phyloP scores from a whole-genome alignment of 2,888 invertebrate genomes.

The Pandemis corylana region DNA sequence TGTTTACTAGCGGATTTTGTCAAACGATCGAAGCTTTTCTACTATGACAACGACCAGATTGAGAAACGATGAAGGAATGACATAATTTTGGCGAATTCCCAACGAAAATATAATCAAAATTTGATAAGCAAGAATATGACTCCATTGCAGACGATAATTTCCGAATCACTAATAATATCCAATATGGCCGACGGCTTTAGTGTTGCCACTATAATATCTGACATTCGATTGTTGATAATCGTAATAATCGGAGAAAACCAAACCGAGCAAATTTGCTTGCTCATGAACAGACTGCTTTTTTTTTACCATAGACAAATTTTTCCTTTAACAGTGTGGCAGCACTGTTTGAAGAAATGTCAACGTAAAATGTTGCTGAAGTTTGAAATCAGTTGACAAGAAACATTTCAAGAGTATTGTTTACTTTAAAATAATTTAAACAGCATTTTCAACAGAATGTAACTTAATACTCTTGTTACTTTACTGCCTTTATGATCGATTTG shows the following conservation, averaged over 20 bases:
- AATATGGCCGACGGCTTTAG: constrained; percentile 69
- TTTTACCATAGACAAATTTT: not conserved
- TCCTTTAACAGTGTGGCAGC: not conserved
- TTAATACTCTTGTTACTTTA: not conserved
- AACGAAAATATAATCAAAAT: constrained; percentile 78
- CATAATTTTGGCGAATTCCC: constrained; percentile 82
- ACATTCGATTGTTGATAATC: constrained; percentile 18
- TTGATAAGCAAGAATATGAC: constrained; percentile 82
- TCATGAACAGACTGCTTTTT: constrained; percentile 4
- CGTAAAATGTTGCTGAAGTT: constrained; percentile 5
- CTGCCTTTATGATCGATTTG: not conserved
- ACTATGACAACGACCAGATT: constrained; percentile 76
- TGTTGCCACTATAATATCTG: constrained; percentile 53
- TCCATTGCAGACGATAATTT: constrained; percentile 84
- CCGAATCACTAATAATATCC: constrained; percentile 72
- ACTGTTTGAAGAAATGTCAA: not conserved
- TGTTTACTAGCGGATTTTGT: constrained; percentile 76
- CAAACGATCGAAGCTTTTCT: constrained; percentile 81
- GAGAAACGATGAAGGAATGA: constrained; percentile 78
- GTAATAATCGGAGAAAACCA: not conserved
- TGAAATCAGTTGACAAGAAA: not conserved
- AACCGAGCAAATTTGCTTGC: not conserved
- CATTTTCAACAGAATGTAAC: not conserved
- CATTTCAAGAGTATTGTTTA: not conserved
- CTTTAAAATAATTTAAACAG: not conserved